Conservation (phyloP, 2,888 invertebrate species). For the Listrodromus nycthemerus region DNA sequence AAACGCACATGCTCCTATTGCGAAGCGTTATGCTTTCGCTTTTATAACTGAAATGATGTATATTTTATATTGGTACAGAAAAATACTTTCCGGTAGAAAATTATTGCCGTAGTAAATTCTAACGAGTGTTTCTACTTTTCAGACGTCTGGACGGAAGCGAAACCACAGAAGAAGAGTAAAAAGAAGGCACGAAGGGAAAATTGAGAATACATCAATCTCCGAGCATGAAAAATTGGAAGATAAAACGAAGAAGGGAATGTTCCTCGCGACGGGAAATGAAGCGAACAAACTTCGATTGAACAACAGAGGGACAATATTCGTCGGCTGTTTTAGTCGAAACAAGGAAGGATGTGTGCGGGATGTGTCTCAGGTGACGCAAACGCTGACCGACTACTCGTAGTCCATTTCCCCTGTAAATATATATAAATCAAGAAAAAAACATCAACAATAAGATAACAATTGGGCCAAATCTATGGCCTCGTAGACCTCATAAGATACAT, state of each 20-base stretch:
- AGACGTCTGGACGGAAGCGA: constrained; percentile 92
- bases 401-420: constrained; percentile 60
- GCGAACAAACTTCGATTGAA: constrained; percentile 45
- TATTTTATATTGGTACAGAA: not conserved
- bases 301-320: constrained; percentile 56
- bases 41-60: not conserved
- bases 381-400: constrained; percentile 53
- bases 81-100: not conserved
- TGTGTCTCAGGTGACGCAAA: constrained; percentile 38
- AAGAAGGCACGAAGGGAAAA: constrained; percentile 92
- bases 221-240: constrained; percentile 24
- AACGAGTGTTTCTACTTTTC: constrained; percentile 71
- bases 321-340: constrained; percentile 62
- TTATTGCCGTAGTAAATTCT: not conserved
- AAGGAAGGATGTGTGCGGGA: constrained; percentile 3
- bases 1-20: not conserved
- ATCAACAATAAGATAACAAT: constrained; percentile 37
- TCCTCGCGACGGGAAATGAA: constrained; percentile 60
- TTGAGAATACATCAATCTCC: constrained; percentile 82
- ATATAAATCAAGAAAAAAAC: constrained; percentile 33
- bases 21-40: too few relatives aligned
- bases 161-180: constrained; percentile 90
- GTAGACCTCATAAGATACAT: constrained; percentile 46
- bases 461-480: constrained; percentile 51
- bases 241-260: constrained; percentile 56